These are phyloP conservation scores for Lordiphosa collinella DNA, from an alignment of 1,140 invertebrate genomes.

Conservation along the genomic window DNA sequence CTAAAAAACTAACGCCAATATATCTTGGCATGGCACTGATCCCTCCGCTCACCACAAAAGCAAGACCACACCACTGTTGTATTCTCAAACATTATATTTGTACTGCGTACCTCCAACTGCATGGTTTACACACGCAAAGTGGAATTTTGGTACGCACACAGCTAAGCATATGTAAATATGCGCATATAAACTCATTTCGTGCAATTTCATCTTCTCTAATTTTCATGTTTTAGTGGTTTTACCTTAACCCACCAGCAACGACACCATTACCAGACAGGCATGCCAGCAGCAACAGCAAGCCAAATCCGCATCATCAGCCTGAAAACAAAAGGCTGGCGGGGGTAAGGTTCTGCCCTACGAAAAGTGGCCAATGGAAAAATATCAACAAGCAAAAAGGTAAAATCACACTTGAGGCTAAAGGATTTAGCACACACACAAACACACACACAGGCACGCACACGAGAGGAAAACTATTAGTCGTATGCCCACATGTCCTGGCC, in stretches of 20 bases:
- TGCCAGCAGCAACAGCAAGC: constrained; percentile 10
- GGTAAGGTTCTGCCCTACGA: background rate
- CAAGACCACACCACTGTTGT: constrained; percentile 13
- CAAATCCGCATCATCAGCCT: too few relatives aligned
- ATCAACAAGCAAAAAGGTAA: constrained; percentile 36
- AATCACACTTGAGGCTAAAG: constrained; percentile 43
- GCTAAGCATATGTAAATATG: background rate
- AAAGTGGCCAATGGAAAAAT: constrained; percentile 48
- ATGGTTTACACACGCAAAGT: too few relatives aligned
- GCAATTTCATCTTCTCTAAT: constrained; percentile 69
- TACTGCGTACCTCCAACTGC: too few relatives aligned
- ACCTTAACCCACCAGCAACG: background rate
- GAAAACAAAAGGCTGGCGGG: too few relatives aligned
- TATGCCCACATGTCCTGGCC: background rate
- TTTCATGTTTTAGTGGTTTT: constrained; percentile 60
- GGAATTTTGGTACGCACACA: constrained; percentile 34
- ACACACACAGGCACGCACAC: background rate
- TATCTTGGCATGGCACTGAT: background rate
- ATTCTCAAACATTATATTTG: constrained; percentile 8
- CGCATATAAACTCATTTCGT: constrained; percentile 56
- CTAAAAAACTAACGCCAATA: too few relatives aligned
- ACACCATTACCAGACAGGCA: background rate
- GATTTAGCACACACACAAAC: constrained; percentile 31
- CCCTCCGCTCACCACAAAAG: too few relatives aligned
- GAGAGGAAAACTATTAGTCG: constrained; percentile 43